Evolutionary conservation across 2,888 invertebrate genomes (phyloP).

Genomic region (Agonopterix subpropinquella): DNA sequence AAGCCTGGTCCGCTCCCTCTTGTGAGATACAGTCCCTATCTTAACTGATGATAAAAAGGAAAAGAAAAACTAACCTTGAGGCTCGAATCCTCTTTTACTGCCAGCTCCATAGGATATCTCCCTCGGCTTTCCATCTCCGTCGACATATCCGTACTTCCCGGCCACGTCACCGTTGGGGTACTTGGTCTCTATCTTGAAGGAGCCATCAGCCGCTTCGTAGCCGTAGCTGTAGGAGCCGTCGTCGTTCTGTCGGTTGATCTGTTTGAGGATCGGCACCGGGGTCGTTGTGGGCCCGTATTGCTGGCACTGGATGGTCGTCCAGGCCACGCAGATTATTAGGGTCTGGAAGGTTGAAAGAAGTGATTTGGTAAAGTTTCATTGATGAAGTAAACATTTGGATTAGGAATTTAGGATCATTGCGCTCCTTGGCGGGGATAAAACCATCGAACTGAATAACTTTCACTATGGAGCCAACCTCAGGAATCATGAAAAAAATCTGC

Average conservation of each 20-base stretch:
- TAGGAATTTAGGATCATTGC: no score
- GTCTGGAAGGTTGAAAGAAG: constrained; percentile 24
- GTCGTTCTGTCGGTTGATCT: constrained; percentile 89
- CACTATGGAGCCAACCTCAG: no score
- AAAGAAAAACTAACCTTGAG: constrained; percentile 72
- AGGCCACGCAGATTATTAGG: constrained; percentile 25
- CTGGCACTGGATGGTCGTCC: constrained; percentile 48
- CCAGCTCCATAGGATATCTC: constrained; percentile 92
- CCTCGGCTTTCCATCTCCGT: constrained; percentile 82
- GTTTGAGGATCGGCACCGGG: constrained; percentile 87
- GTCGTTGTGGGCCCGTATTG: constrained; percentile 80
- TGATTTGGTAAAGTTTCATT: no score
- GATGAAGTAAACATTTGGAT: no score
- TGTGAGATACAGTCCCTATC: not conserved
- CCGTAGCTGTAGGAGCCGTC: constrained; percentile 93
- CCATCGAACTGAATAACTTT: no score
- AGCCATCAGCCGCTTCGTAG: constrained; percentile 90
- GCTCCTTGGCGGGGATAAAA: no score
- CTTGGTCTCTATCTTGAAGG: constrained; percentile 92
- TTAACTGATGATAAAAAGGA: not conserved
- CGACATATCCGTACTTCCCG: constrained; percentile 93
- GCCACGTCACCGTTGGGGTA: constrained; percentile 88
- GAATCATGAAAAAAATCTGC: no score
- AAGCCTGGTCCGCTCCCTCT: not conserved
- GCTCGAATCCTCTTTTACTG: constrained; percentile 87